Evolutionary conservation across 2,113 vertebrate species (phyloP), one percentile per base, ranked within the genome.

Genomic region (Syngnathus scovelli): DNA sequence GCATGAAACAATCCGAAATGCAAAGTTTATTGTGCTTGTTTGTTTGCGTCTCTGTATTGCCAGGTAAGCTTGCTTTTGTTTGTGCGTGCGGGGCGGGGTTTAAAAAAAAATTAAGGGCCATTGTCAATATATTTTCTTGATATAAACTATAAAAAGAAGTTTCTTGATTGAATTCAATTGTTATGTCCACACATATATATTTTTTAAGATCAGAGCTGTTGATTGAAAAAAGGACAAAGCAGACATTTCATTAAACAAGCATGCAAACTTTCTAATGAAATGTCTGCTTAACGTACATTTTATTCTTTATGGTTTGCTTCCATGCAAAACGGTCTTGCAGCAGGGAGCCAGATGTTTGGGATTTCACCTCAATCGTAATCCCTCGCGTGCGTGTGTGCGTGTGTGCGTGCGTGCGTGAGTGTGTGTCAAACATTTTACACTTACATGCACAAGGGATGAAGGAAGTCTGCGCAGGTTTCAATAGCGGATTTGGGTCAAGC

Each of bases 1-100:
- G 78, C 63, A 90, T 89, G 83, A 82, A 78, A 73, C 63, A 56
- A 71, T 70, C 72, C 72, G 67, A 66, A 70, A 41, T 66, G 21
- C 65, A 73, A 48, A 68, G 68, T 65, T 68, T 79, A 23, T 27
- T 76, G 36, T 19, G n/a, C 33, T 75, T 83, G 23, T 46, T 86
- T 70, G 37, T 90, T 46, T 86, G 61, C 74, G 16, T 72, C 48
- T 67, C 64, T 67, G 7, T 85, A 72, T 67, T 84, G 38, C 76
- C 83, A 78, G 81, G 89, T 90, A 89, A 81, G 86, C 9, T 4
- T n/a, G 9, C 39, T 39, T 15, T 8, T 15, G 5, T 15, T 33
- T 56, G 13, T 33, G 12, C 13, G 12, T 15, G 7, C 7, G 38
- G 10, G 13, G 9, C 41, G 41, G 10, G 41, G 5, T 6, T 7